Percentiles rank a stretch among this genome's conserved stretches.
These are phyloP conservation scores for Electrona antarctica DNA, from an alignment of 2,113 vertebrate genomes.

Conservation along the genomic window DNA sequence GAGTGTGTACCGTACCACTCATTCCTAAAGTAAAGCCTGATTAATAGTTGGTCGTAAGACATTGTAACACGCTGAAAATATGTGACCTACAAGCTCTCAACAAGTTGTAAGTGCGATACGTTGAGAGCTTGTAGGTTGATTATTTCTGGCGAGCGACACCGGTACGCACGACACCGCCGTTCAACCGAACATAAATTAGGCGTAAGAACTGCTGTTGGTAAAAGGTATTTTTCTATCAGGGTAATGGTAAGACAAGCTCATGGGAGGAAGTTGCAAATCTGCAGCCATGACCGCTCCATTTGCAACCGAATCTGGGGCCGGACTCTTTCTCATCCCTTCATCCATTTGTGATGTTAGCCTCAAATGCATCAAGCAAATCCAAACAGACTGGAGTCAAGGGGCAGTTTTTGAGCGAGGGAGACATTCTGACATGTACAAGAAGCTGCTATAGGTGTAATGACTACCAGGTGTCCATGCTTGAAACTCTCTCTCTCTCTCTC, in stretches of 20 bases:
- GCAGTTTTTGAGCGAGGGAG: constrained; percentile 50
- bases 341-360: constrained; percentile 57
- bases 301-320: constrained; percentile 43
- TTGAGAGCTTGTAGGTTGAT: too few species aligned
- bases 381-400: constrained; percentile 54
- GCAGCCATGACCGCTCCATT: constrained; percentile 51
- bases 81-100: too few species aligned
- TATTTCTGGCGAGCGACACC: too few species aligned
- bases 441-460: constrained; percentile 65
- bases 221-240: background rate
- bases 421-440: constrained; percentile 61
- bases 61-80: too few species aligned
- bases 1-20: constrained; percentile 17
- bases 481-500: background rate
- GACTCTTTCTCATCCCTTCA: constrained; percentile 32
- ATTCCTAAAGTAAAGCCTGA: constrained; percentile 13
- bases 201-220: constrained; percentile 32
- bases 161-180: too few species aligned
- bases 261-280: constrained; percentile 72
- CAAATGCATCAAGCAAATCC: constrained; percentile 58
- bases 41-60: too few species aligned
- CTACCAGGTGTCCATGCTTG: constrained; percentile 68
- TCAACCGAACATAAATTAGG: too few species aligned
- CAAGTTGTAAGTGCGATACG: too few species aligned
- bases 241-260: constrained; percentile 55